These are phyloP conservation scores for Exocentrus adspersus DNA, from an alignment of 2,888 invertebrate genomes.

Conservation along the genomic window DNA sequence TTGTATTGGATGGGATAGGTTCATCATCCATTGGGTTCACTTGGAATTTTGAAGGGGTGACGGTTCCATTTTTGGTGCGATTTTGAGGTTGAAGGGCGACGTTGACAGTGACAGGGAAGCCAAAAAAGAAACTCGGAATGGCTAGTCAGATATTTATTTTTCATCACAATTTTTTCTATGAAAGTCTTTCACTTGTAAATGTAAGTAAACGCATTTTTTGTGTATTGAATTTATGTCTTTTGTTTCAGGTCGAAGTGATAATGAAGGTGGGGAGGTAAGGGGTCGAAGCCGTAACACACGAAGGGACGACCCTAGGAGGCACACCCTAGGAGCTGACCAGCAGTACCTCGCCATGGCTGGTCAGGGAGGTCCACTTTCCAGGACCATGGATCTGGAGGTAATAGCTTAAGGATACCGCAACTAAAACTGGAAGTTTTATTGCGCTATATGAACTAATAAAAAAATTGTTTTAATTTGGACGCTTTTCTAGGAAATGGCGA, in stretches of 20 bases:
- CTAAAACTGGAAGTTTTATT: too few relatives aligned
- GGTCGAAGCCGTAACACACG: slow-evolving; percentile 67
- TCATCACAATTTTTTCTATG: too few relatives aligned
- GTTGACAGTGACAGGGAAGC: neutral
- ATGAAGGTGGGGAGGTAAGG: slow-evolving; percentile 62
- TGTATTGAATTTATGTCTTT: too few relatives aligned
- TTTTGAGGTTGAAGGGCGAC: too few relatives aligned
- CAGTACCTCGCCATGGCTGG: slow-evolving; percentile 71
- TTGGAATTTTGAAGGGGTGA: neutral
- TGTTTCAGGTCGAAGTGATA: slow-evolving; percentile 52
- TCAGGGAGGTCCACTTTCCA: slow-evolving; percentile 68
- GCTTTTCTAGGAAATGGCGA: too few relatives aligned
- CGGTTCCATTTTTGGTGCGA: neutral
- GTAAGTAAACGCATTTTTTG: too few relatives aligned
- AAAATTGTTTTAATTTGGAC: too few relatives aligned
- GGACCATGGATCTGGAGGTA: slow-evolving; percentile 84
- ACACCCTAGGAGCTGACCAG: slow-evolving; percentile 83
- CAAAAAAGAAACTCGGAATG: too few relatives aligned
- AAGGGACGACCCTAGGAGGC: slow-evolving; percentile 84
- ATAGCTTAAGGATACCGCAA: too few relatives aligned
- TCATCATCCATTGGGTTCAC: neutral
- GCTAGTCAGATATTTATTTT: too few relatives aligned
- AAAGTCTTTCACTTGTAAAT: too few relatives aligned
- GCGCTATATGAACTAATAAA: too few relatives aligned
- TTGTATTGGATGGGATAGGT: neutral